A percentile compares a stretch with the other conserved stretches of the same genome.
Evolutionary conservation across 2,888 invertebrate genomes (phyloP).

Genomic region (Alviniconcha strummeri): DNA sequence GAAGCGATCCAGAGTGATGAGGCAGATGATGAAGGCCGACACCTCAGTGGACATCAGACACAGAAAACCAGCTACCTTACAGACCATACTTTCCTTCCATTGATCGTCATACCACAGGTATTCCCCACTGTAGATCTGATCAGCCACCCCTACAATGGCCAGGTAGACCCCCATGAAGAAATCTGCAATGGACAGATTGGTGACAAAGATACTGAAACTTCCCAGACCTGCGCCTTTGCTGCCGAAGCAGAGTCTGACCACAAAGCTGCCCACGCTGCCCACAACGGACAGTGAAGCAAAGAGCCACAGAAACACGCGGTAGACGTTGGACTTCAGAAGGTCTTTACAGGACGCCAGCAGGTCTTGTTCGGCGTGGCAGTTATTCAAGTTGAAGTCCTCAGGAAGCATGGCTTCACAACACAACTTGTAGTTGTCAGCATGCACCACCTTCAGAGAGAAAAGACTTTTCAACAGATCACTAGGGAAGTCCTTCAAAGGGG

Average conservation of each 20-base stretch:
- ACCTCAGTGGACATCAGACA: conserved; percentile 77
- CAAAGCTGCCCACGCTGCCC: conserved; percentile 23
- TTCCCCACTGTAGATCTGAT: conserved; percentile 46
- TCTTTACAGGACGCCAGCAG: conserved; percentile 13
- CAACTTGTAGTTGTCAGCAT: conserved; percentile 3
- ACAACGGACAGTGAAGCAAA: conserved; percentile 25
- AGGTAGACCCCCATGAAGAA: conserved; percentile 53
- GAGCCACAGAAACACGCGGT: conserved; percentile 26
- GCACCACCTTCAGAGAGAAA: neutral
- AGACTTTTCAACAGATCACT: neutral
- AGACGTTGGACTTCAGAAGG: conserved; percentile 8
- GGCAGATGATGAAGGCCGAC: conserved; percentile 78
- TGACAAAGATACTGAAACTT: conserved; percentile 33
- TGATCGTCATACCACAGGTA: conserved; percentile 49
- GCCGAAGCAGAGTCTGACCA: conserved; percentile 19
- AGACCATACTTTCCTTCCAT: conserved; percentile 49
- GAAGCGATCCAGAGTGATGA: conserved; percentile 80
- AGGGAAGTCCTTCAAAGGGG: neutral
- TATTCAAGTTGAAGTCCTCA: neutral
- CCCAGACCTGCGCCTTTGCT: neutral
- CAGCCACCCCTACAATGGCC: conserved; percentile 49
- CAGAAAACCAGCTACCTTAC: conserved; percentile 51
- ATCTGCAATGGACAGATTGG: conserved; percentile 37
- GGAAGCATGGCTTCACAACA: conserved; percentile 27
- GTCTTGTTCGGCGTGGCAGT: conserved; percentile 17